These are phyloP conservation scores for Papilio polyxenes DNA, from an alignment of 1,140 invertebrate species.

Conservation along the genomic window DNA sequence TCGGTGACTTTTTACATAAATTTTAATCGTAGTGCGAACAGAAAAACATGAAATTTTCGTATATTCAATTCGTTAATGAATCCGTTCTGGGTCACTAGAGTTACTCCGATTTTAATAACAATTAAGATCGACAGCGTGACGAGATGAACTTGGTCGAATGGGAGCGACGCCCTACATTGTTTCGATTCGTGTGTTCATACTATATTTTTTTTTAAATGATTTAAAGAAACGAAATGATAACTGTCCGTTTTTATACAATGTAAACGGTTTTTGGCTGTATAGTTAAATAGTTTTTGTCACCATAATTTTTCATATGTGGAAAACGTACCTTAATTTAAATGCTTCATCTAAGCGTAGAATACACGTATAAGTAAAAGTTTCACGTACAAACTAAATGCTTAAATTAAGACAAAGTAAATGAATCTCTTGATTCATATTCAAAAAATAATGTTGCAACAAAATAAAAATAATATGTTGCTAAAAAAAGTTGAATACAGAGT, in stretches of 20 bases:
- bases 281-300: background rate
- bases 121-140: conserved; percentile 7
- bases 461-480: background rate
- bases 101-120: background rate
- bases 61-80: background rate
- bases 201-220: background rate
- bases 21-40: background rate
- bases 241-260: too few relatives aligned
- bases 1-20: background rate
- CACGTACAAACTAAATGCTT: too few relatives aligned
- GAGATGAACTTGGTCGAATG: background rate
- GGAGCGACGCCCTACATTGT: background rate
- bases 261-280: too few relatives aligned
- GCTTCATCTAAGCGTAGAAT: too few relatives aligned
- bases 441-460: background rate
- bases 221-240: background rate
- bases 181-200: background rate
- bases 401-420: background rate
- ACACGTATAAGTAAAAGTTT: too few relatives aligned
- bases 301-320: background rate
- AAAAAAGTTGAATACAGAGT: background rate
- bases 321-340: too few relatives aligned
- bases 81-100: background rate
- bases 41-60: background rate
- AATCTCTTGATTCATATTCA: background rate